Evolutionary conservation across 37 sponge, comb jelly and placozoan genomes (phyloP), one percentile per base, ranked within the genome.

Genomic region (Haliclona indistincta): DNA sequence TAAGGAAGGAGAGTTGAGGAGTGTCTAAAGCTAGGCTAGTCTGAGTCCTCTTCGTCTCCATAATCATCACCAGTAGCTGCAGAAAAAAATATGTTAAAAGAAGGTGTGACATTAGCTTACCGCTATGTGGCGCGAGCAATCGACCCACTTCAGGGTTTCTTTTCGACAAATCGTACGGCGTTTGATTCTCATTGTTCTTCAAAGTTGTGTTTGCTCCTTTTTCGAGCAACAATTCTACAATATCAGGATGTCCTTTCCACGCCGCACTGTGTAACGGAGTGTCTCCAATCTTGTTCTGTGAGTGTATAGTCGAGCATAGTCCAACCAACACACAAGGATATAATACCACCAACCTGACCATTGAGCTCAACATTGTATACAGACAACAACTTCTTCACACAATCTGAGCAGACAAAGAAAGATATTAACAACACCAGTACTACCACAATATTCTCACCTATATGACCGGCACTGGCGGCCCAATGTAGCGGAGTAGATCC

Each of bases 401-500:
- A 94, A 5, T 94, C 94, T 84, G 38, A 7, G 36, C 13, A 56
- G 5, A 52, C 17, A 32, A 72, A 10, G 32, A 45, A 69, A 43
- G 47, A 49, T 38, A 55, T 11, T 43, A 41, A 25, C 53, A 47
- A n/a, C 62, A 8, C 8, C 19, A 8, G 62, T 60, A 60, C 2
- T 6, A 23, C 23, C 61, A 55, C 39, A 30, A 1, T 15, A 67
- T 47, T 47, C 76, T n/a, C 56, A 86, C 94, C 97, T 63, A 54
- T 36, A 63, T 90, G 93, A 22, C 98, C 98, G 15, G 93, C 95
- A 56, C 87, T 84, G 20, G 98, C 95, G 22, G 95, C 98, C 98
- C 98, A 97, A 85, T 97, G 98, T 20, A 97, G 74, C 0, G 98
- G 82, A 34, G 98, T 97, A n/a, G 95, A 97, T 4, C 98, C 98